phyloP scores from a whole-genome alignment of 2,113 vertebrate genomes.

The Shinisaurus crocodilurus region DNA sequence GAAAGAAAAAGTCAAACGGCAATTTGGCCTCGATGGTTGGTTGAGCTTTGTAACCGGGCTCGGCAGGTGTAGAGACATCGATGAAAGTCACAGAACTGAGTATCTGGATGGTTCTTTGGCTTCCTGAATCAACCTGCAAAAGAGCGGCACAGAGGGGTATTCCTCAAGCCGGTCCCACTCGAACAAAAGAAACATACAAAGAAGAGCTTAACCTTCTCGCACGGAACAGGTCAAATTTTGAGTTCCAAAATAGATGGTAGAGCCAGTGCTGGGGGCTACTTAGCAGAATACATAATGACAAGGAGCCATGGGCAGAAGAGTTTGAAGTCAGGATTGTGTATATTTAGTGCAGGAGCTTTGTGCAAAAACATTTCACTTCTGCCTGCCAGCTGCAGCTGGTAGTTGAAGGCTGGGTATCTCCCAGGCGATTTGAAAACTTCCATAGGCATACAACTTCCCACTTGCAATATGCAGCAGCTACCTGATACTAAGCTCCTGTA shows the following conservation, averaged over 20 bases:
- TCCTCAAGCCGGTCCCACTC: neutral
- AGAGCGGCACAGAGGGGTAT: constrained; percentile 16
- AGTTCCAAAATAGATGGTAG: neutral
- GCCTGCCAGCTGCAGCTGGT: neutral
- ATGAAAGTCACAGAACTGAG: constrained; percentile 83
- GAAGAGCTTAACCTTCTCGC: neutral
- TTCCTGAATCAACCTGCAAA: constrained; percentile 69
- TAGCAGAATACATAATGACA: neutral
- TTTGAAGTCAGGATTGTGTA: neutral
- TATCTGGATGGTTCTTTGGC: constrained; percentile 71
- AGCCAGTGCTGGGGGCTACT: neutral
- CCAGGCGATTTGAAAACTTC: neutral
- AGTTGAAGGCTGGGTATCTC: no score
- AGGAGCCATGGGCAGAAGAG: neutral
- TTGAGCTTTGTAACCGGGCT: constrained; percentile 84
- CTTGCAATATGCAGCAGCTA: no score
- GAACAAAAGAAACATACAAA: neutral
- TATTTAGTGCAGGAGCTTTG: neutral
- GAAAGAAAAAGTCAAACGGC: constrained; percentile 93
- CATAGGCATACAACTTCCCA: neutral
- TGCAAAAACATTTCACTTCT: neutral
- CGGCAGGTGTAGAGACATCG: constrained; percentile 84
- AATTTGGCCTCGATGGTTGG: constrained; percentile 88
- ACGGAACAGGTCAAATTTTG: neutral
- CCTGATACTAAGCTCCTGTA: no score